phyloP scores from a whole-genome alignment of 2,888 invertebrate species.

The Onchidella celtica region DNA sequence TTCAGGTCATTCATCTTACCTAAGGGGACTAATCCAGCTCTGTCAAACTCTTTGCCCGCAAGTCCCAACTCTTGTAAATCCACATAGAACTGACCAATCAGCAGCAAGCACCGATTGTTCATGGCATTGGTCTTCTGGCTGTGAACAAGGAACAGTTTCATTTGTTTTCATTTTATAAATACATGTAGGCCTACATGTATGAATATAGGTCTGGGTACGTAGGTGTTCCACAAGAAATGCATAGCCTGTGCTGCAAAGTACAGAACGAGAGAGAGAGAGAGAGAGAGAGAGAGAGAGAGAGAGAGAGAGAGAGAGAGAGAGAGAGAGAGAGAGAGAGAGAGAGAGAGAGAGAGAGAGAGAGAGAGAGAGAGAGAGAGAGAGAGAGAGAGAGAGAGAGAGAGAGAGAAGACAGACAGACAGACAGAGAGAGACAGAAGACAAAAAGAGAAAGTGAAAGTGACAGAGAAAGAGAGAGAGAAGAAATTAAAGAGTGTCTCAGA shows the following conservation, averaged over 20 bases:
- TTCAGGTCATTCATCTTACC: too few species aligned
- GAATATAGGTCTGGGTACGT: too few species aligned
- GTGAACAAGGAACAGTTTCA: constrained; percentile 48
- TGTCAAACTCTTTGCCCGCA: constrained; percentile 71
- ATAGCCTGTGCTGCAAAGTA: too few species aligned
- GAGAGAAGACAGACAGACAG: neutral
- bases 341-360: constrained; percentile 37
- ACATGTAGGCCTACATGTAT: too few species aligned
- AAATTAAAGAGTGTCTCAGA: neutral
- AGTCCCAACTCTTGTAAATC: constrained; percentile 69
- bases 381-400: neutral
- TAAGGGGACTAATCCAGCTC: constrained; percentile 68
- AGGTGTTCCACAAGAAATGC: too few species aligned
- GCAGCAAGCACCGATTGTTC: constrained; percentile 70
- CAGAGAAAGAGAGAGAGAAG: neutral
- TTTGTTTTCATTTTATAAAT: too few species aligned
- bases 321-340: too few species aligned
- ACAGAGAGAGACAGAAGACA: neutral
- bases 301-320: too few species aligned
- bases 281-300: too few species aligned
- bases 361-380: constrained; percentile 45
- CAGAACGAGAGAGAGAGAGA: too few species aligned
- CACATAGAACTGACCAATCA: constrained; percentile 74
- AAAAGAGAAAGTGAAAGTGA: constrained; percentile 42
- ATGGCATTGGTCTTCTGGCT: constrained; percentile 66